These are phyloP conservation scores for Diplodus puntazzo DNA, from an alignment of 2,797 vertebrate species.

Conservation along the genomic window DNA sequence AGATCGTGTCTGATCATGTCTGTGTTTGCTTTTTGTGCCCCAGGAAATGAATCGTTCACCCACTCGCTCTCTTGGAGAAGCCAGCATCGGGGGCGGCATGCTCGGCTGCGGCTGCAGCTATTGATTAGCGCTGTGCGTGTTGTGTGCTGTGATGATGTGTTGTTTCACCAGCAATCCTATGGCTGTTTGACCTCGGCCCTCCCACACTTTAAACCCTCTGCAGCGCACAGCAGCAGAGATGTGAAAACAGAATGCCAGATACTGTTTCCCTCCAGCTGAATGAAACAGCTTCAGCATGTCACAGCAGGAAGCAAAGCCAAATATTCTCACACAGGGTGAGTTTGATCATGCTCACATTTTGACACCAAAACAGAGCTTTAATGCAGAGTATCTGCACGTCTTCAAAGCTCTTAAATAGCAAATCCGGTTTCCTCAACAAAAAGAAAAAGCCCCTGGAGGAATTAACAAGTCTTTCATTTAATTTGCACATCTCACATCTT, in stretches of 20 bases:
- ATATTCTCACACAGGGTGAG: neutral
- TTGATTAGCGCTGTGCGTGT: slow-evolving; percentile 59
- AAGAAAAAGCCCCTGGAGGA: neutral
- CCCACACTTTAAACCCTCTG: slow-evolving; percentile 53
- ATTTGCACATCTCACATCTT: neutral
- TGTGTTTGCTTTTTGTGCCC: slow-evolving; percentile 40
- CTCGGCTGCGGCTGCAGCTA: slow-evolving; percentile 31
- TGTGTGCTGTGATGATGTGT: slow-evolving; percentile 46
- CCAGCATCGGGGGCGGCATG: slow-evolving; percentile 20
- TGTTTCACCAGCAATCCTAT: slow-evolving; percentile 45
- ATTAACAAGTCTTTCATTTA: neutral
- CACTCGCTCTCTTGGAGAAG: slow-evolving; percentile 39
- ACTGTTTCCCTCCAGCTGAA: slow-evolving; percentile 36
- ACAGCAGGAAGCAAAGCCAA: slow-evolving; percentile 18
- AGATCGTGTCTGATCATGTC: slow-evolving; percentile 25
- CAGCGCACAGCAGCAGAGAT: slow-evolving; percentile 38
- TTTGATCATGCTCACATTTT: slow-evolving; percentile 20
- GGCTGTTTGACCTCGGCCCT: slow-evolving; percentile 53
- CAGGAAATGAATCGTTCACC: slow-evolving; percentile 48
- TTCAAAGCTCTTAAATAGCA: neutral
- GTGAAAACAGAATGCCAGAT: slow-evolving; percentile 35
- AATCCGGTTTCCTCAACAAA: neutral
- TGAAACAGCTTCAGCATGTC: slow-evolving; percentile 29
- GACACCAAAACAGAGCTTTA: slow-evolving; percentile 4
- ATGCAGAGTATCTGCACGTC: neutral